Evolutionary conservation across 2,113 vertebrate genomes (phyloP), one percentile per base, ranked within the genome.

Genomic region (Austrofundulus limnaeus): DNA sequence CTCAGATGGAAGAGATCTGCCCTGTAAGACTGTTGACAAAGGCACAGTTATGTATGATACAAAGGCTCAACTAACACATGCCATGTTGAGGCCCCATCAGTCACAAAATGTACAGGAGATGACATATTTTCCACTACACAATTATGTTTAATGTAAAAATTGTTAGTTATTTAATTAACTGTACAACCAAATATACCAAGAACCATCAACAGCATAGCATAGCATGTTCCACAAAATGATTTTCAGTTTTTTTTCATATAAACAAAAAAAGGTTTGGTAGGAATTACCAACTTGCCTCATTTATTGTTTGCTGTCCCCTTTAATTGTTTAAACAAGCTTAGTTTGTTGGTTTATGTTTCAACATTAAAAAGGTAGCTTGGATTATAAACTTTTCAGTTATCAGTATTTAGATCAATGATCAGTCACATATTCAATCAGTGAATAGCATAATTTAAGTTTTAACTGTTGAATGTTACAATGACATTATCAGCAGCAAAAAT

Each of bases 1-100:
- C 87, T 80, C 72, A 87, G 84, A 85, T 83, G 82, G 85, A 77
- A 80, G 66, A 85, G 87, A 88, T 88, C 84, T 82, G 80, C 74
- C 72, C 72, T 14, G 43, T 75, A 34, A 77, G 55, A 84, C 79
- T 82, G 71, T 83, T 85, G 88, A 88, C 86, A 87, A 84, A 88
- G 77, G 59, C 63, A 56, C 72, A 61, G 72, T 80, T 77, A 84
- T 55, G 77, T 69, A 82, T 81, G 86, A 90, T 87, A 87, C 79
- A 65, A 82, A 81, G 78, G 74, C 80, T 85, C 74, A 59, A 59
- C 62, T 48, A 68, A 73, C 19, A 24, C 47, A 23, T 60, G 41
- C 31, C 60, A 82, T 16, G 47, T 53, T 16, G 62, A 82, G 54
- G 66, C 61, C 47, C 48, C 42, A 45, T 19, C 66, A 60, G 52